Evolutionary conservation across 30 jellyfish, hydroid and myxozoan genomes (phyloP).

Genomic region (Turritopsis rubra): DNA sequence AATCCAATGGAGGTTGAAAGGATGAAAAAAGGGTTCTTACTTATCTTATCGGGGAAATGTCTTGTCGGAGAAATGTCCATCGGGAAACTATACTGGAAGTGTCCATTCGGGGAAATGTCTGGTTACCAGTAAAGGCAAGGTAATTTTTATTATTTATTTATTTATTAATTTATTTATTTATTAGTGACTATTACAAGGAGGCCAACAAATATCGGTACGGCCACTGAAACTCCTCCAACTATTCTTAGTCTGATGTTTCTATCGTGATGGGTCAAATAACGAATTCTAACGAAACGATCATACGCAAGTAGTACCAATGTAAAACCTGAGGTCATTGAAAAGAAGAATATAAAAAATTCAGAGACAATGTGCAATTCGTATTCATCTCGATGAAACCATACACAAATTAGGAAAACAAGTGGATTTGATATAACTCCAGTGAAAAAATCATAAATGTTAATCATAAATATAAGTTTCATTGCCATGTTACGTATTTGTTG

Average conservation of each 20-base stretch:
- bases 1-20: no score
- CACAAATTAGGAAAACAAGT: neutral
- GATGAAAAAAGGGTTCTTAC: no score
- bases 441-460: neutral
- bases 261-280: neutral
- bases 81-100: no score
- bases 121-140: no score
- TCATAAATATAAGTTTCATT: neutral
- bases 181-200: neutral
- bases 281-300: neutral
- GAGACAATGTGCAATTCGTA: neutral
- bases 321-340: neutral
- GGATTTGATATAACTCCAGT: neutral
- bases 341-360: neutral
- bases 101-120: no score
- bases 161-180: no score
- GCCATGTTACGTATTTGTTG: neutral
- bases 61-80: no score
- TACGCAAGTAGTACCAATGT: neutral
- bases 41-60: no score
- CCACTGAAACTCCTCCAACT: neutral
- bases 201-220: neutral
- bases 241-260: neutral
- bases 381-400: neutral
- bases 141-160: no score